Evolutionary conservation across 2,888 invertebrate species (phyloP).

Genomic region (Pollenia amentaria): DNA sequence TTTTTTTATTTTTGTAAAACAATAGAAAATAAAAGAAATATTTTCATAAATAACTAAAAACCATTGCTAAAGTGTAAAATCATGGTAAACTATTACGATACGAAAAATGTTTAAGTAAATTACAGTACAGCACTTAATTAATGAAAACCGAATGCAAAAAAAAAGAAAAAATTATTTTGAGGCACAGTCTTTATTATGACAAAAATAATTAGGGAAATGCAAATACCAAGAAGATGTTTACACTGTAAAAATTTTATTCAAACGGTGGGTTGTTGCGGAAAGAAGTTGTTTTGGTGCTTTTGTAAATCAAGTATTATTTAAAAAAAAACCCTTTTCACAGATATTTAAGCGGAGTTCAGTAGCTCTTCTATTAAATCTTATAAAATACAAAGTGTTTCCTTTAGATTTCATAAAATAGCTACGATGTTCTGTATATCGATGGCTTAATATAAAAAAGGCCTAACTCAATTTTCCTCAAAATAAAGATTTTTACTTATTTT

Average conservation of each 20-base stretch:
- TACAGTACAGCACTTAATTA: conserved; percentile 31
- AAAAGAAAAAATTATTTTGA: not conserved
- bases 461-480: no score
- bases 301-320: no score
- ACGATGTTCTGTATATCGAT: no score
- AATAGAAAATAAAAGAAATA: not conserved
- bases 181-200: conserved; percentile 29
- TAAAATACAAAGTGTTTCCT: no score
- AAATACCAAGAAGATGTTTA: not conserved
- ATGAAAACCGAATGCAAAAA: not conserved
- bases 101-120: conserved; percentile 10
- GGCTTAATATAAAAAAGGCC: no score
- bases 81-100: not conserved
- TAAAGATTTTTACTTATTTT: no score
- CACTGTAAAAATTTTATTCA: not conserved
- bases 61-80: not conserved
- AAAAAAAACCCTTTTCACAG: no score
- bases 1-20: conserved; percentile 21
- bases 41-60: not conserved
- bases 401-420: no score
- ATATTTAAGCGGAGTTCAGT: no score
- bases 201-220: not conserved
- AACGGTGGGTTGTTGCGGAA: conserved; percentile 8
- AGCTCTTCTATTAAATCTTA: no score
- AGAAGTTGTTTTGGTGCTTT: no score